Evolutionary conservation across 2,797 vertebrate genomes (phyloP), one percentile per base, ranked within the genome.

Genomic region (Falco columbarius): DNA sequence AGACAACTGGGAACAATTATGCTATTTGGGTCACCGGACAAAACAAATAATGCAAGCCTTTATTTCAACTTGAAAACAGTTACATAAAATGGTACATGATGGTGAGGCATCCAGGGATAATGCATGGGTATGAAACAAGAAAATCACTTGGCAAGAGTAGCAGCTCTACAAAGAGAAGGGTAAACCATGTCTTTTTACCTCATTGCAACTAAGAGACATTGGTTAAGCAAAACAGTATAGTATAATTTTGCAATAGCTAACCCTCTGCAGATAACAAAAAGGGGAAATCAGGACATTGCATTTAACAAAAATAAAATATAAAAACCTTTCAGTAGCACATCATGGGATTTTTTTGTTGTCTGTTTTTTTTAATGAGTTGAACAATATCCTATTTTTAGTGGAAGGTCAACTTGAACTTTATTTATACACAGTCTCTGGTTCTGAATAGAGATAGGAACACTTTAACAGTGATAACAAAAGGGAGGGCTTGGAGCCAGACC

Each of bases 381-480:
- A 81, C 51, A 70, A 73, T 72, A 58, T n/a, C 27, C 93, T 96
- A 96, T 97, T 95, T 96, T 97, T 97, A 96, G 94, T 79, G 51
- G 51, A 95, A 95, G 96, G 85, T 95, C 96, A 96, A 75, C 91
- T 88, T 93, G 94, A 96, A 66, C 94, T 94, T 89, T 81, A 58
- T 95, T 93, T 95, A 68, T 88, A 46, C 46, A 51, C 51, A 72
- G 89, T 58, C 79, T 95, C 81, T 96, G 91, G 75, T 95, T 92
- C 42, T 79, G 61, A 58, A 11, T 47, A 94, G 75, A 95, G 94
- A 96, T 91, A 96, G 68, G 58, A 93, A 16, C 89, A 94, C 93
- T 96, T 96, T 17, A 83, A 88, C 75, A 83, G 86, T 81, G 95
- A 97, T 97, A 96, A 96, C 86, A 46, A 58, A 93, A 91, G 21